Conservation (phyloP, 2,888 invertebrate species). For the Tuta absoluta region DNA sequence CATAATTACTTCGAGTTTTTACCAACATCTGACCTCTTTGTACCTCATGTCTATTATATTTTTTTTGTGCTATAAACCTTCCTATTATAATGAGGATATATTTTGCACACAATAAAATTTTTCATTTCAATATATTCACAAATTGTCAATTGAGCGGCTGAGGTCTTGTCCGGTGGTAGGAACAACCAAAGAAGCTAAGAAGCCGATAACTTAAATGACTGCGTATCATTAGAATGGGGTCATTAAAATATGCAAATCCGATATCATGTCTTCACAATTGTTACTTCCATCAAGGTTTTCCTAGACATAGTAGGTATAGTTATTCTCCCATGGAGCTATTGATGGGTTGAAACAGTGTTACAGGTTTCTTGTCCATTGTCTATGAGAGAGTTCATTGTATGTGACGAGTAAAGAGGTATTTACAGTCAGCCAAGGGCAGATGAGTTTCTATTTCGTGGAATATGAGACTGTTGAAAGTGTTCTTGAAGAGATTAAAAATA, state of each 20-base stretch:
- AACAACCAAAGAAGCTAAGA: too few relatives aligned
- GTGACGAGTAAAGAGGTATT: background rate
- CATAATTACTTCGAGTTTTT: slow-evolving; percentile 36
- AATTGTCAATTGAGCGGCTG: background rate
- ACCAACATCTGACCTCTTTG: slow-evolving; percentile 27
- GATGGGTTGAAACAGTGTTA: slow-evolving; percentile 31
- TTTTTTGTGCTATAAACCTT: slow-evolving; percentile 26
- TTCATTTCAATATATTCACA: too few relatives aligned
- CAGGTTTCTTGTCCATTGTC: slow-evolving; percentile 34
- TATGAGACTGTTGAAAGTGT: too few relatives aligned
- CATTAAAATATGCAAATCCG: slow-evolving; percentile 2
- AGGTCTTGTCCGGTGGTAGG: too few relatives aligned
- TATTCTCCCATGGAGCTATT: slow-evolving; percentile 39
- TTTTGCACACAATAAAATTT: too few relatives aligned
- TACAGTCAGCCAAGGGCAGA: slow-evolving; percentile 4
- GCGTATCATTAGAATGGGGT: background rate
- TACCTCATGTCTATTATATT: slow-evolving; percentile 18
- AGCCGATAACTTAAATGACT: background rate
- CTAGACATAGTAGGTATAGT: slow-evolving; percentile 35
- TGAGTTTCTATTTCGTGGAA: background rate
- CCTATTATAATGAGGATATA: too few relatives aligned
- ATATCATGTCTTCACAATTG: slow-evolving; percentile 24
- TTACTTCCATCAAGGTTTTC: slow-evolving; percentile 35
- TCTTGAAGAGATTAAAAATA: too few relatives aligned
- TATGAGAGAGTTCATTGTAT: slow-evolving; percentile 5